These are phyloP conservation scores for Heterocephalus glaber DNA, from an alignment of 2,113 vertebrate genomes.

Conservation along the genomic window DNA sequence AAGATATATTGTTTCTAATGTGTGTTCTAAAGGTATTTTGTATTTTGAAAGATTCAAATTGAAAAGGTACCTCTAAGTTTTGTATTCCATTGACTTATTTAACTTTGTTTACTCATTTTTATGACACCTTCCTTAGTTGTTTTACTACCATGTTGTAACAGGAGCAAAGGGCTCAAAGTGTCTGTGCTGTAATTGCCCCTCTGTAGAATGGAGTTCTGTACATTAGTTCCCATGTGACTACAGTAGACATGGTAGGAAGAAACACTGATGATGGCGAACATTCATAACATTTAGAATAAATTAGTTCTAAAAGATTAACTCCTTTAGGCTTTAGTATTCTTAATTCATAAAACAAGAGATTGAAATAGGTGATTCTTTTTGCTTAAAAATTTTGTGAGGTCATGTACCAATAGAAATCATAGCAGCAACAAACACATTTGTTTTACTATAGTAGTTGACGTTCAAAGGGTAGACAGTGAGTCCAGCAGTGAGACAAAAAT, in stretches of 20 bases:
- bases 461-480: background rate
- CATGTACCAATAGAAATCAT: background rate
- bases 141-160: slow-evolving; percentile 54
- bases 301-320: slow-evolving; percentile 22
- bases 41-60: slow-evolving; percentile 49
- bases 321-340: background rate
- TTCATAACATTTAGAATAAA: slow-evolving; percentile 1
- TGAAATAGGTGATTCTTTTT: background rate
- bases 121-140: slow-evolving; percentile 22
- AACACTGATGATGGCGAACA: background rate
- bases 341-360: slow-evolving; percentile 36
- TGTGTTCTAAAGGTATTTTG: slow-evolving; percentile 35
- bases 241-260: background rate
- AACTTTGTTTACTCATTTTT: slow-evolving; percentile 68
- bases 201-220: background rate
- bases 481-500: background rate
- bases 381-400: background rate
- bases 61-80: slow-evolving; percentile 51
- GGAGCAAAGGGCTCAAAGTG: slow-evolving; percentile 27
- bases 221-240: background rate
- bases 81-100: slow-evolving; percentile 39
- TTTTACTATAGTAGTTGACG: background rate
- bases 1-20: background rate
- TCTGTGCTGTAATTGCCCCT: slow-evolving; percentile 28
- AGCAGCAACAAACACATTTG: background rate